phyloP scores from a whole-genome alignment of 2,113 vertebrate species.

The Cyprinodon tularosa region DNA sequence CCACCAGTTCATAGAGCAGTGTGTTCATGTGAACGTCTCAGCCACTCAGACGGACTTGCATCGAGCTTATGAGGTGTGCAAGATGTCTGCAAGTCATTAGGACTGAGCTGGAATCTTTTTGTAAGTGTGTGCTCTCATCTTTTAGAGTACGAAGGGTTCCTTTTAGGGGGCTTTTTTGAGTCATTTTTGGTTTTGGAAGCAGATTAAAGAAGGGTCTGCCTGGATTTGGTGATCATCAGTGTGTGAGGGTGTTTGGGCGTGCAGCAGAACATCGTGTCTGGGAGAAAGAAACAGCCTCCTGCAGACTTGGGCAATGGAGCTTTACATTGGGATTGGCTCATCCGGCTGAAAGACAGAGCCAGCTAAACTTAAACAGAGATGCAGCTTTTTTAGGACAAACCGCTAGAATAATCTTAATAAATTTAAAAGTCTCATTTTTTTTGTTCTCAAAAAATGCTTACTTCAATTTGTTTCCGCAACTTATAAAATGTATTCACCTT shows the following conservation, averaged over 20 bases:
- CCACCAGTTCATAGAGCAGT: slow-evolving; percentile 23
- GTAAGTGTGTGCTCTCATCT: slow-evolving; percentile 14
- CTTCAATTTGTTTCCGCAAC: not conserved
- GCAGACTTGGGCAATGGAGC: slow-evolving; percentile 69
- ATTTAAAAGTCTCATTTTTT: too few species aligned
- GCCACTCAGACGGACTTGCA: slow-evolving; percentile 51
- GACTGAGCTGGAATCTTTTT: slow-evolving; percentile 42
- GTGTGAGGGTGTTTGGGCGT: slow-evolving; percentile 15
- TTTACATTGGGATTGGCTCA: slow-evolving; percentile 64
- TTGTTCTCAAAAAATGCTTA: not conserved
- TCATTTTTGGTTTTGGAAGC: slow-evolving; percentile 47
- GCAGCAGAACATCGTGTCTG: slow-evolving; percentile 44
- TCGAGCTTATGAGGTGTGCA: slow-evolving; percentile 60
- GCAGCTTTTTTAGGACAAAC: not conserved
- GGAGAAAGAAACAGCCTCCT: slow-evolving; percentile 44
- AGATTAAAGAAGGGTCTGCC: slow-evolving; percentile 63
- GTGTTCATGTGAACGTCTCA: slow-evolving; percentile 52
- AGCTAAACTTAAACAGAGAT: slow-evolving; percentile 28
- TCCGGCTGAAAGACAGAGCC: slow-evolving; percentile 31
- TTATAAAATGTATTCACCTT: not conserved
- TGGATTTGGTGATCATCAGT: slow-evolving; percentile 25
- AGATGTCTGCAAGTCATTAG: slow-evolving; percentile 53
- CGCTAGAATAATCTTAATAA: not conserved
- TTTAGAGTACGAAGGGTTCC: not conserved
- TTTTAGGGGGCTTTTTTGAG: slow-evolving; percentile 39